These are phyloP conservation scores for Tuberolachnus salignus DNA, from an alignment of 2,888 invertebrate species.

Conservation along the genomic window DNA sequence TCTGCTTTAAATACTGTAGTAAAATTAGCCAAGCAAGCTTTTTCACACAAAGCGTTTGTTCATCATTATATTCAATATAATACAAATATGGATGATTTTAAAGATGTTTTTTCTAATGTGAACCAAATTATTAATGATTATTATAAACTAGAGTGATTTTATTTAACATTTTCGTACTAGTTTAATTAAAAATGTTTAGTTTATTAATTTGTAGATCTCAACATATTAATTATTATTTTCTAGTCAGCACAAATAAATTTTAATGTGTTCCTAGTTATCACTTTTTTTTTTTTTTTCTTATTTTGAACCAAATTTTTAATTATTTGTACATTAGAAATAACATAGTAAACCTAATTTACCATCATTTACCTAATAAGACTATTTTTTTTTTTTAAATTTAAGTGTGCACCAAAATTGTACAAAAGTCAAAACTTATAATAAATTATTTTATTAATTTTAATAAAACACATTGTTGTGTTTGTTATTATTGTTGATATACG, in stretches of 20 bases:
- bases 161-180: background rate
- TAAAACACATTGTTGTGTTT: slow-evolving; percentile 2
- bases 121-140: slow-evolving; percentile 50
- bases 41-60: slow-evolving; percentile 50
- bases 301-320: slow-evolving; percentile 20
- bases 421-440: slow-evolving; percentile 24
- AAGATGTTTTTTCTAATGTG: slow-evolving; percentile 32
- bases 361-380: background rate
- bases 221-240: slow-evolving; percentile 24
- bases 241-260: slow-evolving; percentile 39
- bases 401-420: slow-evolving; percentile 35
- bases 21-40: slow-evolving; percentile 46
- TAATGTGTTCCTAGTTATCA: slow-evolving; percentile 30
- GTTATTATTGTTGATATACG: background rate
- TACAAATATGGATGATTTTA: slow-evolving; percentile 43
- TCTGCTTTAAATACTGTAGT: slow-evolving; percentile 35
- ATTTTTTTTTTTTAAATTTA: slow-evolving; percentile 9
- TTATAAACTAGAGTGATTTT: slow-evolving; percentile 42
- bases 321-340: background rate
- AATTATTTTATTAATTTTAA: slow-evolving; percentile 31
- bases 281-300: slow-evolving; percentile 30
- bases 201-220: slow-evolving; percentile 38
- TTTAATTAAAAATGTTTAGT: background rate
- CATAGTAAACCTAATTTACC: background rate
- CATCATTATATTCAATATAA: slow-evolving; percentile 51